These are phyloP conservation scores for Tigriopus californicus DNA, from an alignment of 2,888 invertebrate genomes.

Conservation along the genomic window DNA sequence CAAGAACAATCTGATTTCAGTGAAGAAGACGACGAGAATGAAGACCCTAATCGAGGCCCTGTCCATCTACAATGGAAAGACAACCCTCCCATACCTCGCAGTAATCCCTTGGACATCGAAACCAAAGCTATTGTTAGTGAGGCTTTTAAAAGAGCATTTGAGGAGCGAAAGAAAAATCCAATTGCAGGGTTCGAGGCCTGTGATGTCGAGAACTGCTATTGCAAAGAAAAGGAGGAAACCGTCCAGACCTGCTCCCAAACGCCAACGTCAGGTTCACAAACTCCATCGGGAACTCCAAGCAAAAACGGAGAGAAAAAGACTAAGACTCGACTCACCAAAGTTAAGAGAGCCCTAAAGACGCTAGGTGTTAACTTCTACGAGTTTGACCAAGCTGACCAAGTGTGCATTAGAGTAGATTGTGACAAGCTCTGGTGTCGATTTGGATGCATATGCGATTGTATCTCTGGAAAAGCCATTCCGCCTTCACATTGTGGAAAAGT, in stretches of 20 bases:
- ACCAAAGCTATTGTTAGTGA: not conserved
- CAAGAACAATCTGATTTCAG: not conserved
- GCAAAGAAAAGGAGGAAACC: not conserved
- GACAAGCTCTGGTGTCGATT: conserved; percentile 4
- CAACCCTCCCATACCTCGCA: not conserved
- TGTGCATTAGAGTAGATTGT: not conserved
- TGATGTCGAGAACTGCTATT: conserved; percentile 3
- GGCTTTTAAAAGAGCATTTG: not conserved
- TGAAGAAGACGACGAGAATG: not conserved
- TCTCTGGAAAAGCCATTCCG: not conserved
- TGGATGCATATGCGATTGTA: conserved; percentile 14
- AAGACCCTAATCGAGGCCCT: not conserved
- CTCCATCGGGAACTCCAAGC: not conserved
- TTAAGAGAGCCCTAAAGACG: conserved; percentile 7
- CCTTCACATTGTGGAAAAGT: conserved; percentile 14
- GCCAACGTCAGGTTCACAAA: not conserved
- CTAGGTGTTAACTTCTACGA: conserved; percentile 11
- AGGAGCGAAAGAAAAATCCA: not conserved
- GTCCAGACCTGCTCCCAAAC: not conserved
- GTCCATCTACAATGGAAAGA: not conserved
- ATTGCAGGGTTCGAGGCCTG: not conserved
- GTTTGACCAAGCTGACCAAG: conserved; percentile 1
- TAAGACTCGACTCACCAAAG: not conserved
- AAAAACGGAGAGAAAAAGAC: not conserved
- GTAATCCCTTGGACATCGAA: not conserved